phyloP scores from a whole-genome alignment of 2,113 vertebrate genomes.

The Chionodraco myersi region DNA sequence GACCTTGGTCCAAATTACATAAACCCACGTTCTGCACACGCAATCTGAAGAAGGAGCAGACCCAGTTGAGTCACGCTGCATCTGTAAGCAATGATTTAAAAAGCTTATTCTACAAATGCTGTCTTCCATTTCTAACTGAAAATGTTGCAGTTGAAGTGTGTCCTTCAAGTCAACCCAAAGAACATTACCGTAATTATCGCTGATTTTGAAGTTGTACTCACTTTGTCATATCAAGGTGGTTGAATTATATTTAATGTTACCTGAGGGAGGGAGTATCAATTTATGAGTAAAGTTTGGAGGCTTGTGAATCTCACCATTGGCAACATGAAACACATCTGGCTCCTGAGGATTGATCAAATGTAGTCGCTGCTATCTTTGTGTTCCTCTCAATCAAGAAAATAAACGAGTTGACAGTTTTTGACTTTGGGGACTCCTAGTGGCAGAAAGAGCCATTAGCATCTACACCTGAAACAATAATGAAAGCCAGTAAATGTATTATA shows the following conservation, averaged over 20 bases:
- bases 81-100: background rate
- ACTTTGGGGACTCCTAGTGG: background rate
- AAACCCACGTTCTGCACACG: background rate
- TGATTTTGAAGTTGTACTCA: too few relatives aligned
- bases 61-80: background rate
- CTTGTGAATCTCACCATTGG: background rate
- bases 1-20: background rate
- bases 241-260: background rate
- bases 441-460: background rate
- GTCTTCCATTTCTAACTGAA: background rate
- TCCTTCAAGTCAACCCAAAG: background rate
- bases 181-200: background rate
- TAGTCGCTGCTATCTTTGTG: background rate
- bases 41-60: background rate
- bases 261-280: background rate
- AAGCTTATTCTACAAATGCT: background rate
- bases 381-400: background rate
- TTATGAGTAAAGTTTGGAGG: background rate
- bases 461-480: constrained; percentile 4
- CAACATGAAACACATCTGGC: background rate
- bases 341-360: background rate
- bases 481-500: background rate
- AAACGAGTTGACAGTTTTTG: background rate
- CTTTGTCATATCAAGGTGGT: background rate
- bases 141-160: too few relatives aligned